phyloP scores from a whole-genome alignment of 2,113 vertebrate species.

The Gymnarchus niloticus region DNA sequence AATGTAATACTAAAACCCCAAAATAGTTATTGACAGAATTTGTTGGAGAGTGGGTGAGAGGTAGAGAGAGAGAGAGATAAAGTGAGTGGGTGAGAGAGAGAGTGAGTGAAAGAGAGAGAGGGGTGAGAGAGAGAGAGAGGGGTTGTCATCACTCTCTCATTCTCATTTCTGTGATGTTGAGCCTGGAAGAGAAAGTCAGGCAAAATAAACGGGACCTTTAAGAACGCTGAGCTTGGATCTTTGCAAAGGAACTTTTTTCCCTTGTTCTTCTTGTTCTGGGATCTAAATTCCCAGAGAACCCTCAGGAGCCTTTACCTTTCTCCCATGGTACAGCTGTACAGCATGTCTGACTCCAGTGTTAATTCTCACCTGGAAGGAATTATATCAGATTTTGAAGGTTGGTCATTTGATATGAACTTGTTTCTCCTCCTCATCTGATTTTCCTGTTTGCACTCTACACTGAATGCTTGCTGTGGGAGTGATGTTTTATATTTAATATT shows the following conservation, averaged over 20 bases:
- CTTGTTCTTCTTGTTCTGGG: conserved; percentile 67
- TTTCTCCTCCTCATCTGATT: not conserved
- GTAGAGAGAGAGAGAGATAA: conserved; percentile 4
- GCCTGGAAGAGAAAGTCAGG: conserved; percentile 49
- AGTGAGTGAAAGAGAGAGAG: conserved; percentile 17
- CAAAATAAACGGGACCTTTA: conserved; percentile 55
- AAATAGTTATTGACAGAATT: not conserved
- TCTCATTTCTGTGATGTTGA: conserved; percentile 47
- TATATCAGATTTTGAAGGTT: conserved; percentile 98
- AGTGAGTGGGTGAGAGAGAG: conserved; percentile 33
- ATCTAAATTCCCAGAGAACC: conserved; percentile 61
- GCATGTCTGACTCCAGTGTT: conserved; percentile 92
- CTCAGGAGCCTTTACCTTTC: conserved; percentile 60
- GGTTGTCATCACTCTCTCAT: conserved; percentile 57
- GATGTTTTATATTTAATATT: not conserved
- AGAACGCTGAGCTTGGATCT: conserved; percentile 48
- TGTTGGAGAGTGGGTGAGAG: not conserved
- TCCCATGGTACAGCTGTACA: conserved; percentile 49
- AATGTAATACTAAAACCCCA: not conserved
- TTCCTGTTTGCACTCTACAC: not conserved
- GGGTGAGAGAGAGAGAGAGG: conserved; percentile 34
- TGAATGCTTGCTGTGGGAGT: not conserved
- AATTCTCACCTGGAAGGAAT: conserved; percentile 96
- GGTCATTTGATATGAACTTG: conserved; percentile 46
- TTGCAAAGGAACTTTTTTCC: conserved; percentile 39